These are phyloP conservation scores for Phodopus roborovskii DNA, from an alignment of 2,113 vertebrate genomes.

Conservation along the genomic window DNA sequence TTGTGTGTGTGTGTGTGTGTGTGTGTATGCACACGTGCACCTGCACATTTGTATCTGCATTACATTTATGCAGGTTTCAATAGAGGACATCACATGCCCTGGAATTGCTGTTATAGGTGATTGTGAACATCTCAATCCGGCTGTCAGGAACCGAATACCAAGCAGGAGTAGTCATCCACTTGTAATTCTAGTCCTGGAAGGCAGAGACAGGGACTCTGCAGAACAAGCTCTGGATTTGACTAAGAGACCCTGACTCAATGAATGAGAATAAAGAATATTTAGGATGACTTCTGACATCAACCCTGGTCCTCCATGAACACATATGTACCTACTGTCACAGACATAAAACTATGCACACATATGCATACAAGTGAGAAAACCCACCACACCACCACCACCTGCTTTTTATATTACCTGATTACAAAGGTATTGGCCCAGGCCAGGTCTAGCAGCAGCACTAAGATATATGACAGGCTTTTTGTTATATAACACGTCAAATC, in stretches of 20 bases:
- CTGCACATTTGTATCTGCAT: not conserved
- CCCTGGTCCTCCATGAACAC: not conserved
- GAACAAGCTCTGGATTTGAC: not conserved
- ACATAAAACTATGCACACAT: not conserved
- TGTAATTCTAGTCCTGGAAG: not conserved
- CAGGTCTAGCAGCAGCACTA: conserved; percentile 94
- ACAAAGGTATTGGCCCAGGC: conserved; percentile 95
- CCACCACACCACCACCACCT: not conserved
- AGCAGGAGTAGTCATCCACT: not conserved
- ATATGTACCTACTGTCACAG: not conserved
- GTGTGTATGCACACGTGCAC: no score
- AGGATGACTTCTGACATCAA: not conserved
- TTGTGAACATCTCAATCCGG: not conserved
- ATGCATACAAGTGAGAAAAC: not conserved
- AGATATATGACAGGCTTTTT: conserved; percentile 95
- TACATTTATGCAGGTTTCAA: not conserved
- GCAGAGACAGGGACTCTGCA: not conserved
- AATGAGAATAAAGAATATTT: not conserved
- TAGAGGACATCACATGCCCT: not conserved
- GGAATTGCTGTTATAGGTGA: not conserved
- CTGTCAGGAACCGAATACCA: not conserved
- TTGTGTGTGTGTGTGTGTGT: not conserved
- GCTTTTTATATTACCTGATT: conserved; percentile 90
- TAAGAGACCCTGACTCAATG: not conserved
- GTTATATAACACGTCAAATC: conserved; percentile 89